Conservation (phyloP, 2,113 vertebrate genomes). For the Petaurus breviceps region DNA sequence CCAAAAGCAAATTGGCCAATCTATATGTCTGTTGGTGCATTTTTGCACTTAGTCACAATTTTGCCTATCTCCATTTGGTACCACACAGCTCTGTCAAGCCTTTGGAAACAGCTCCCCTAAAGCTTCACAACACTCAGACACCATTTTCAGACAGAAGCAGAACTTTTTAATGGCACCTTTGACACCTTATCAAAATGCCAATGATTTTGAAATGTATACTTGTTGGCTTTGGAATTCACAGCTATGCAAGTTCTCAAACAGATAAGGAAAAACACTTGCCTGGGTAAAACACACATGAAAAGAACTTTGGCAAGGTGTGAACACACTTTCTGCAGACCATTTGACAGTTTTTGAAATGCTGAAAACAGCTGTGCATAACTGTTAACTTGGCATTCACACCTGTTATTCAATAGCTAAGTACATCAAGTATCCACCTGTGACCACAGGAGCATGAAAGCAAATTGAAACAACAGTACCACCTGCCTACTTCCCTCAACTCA, state of each 20-base stretch:
- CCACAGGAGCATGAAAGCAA: neutral
- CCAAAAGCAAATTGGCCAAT: neutral
- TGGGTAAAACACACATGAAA: constrained; percentile 19
- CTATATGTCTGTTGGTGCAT: constrained; percentile 1
- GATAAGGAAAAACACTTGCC: constrained; percentile 31
- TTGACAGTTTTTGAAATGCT: constrained; percentile 3
- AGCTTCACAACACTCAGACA: constrained; percentile 3
- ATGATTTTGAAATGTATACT: neutral
- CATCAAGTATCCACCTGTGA: neutral
- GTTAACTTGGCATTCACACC: constrained; percentile 20
- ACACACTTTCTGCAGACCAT: constrained; percentile 27
- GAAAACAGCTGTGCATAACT: neutral
- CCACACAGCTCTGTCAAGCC: neutral
- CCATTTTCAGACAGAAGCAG: neutral
- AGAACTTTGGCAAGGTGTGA: constrained; percentile 3
- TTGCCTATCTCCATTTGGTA: neutral
- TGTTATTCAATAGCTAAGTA: neutral
- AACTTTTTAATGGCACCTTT: neutral
- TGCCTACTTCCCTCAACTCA: neutral
- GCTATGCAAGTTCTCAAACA: neutral
- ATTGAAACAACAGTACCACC: constrained; percentile 8
- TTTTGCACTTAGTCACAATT: constrained; percentile 10
- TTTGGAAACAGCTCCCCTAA: constrained; percentile 14
- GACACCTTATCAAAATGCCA: constrained; percentile 17
- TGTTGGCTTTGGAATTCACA: constrained; percentile 54